phyloP scores from a whole-genome alignment of 2,888 invertebrate species.

The Acleris literana region DNA sequence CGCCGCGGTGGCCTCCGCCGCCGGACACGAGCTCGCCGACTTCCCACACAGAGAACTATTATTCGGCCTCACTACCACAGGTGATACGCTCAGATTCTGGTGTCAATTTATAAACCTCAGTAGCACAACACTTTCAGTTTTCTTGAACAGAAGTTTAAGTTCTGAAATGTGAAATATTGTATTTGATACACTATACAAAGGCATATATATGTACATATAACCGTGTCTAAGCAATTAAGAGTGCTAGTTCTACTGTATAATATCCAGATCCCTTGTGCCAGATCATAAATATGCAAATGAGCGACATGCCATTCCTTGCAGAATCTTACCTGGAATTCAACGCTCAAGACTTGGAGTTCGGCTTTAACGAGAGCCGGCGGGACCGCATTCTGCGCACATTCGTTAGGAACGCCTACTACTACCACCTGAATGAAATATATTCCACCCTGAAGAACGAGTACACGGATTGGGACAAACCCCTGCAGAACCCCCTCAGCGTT shows the following conservation, averaged over 20 bases:
- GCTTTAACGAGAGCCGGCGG: conserved; percentile 93
- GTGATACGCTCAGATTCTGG: conserved; percentile 45
- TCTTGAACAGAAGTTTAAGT: too few relatives aligned
- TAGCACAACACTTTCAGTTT: too few relatives aligned
- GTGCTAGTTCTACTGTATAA: conserved; percentile 42
- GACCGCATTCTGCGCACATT: conserved; percentile 95
- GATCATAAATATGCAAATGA: conserved; percentile 65
- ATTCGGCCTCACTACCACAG: conserved; percentile 91
- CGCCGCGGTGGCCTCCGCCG: conserved; percentile 86
- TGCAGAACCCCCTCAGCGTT: conserved; percentile 93
- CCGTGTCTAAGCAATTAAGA: conserved; percentile 22
- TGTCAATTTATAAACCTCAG: neutral
- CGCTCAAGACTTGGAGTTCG: conserved; percentile 94
- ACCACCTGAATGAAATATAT: conserved; percentile 97
- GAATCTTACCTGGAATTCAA: conserved; percentile 92
- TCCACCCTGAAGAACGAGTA: conserved; percentile 97
- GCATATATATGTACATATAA: neutral
- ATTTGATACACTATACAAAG: too few relatives aligned
- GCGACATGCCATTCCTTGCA: conserved; percentile 70
- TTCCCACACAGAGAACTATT: conserved; percentile 92
- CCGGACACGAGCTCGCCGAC: conserved; percentile 91
- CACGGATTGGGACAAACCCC: conserved; percentile 96
- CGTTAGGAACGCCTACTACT: conserved; percentile 96
- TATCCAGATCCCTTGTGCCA: conserved; percentile 46
- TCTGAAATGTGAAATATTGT: too few relatives aligned